Evolutionary conservation across 2,888 invertebrate species (phyloP), one percentile per base, ranked within the genome.

Genomic region (Anaspis maculata): DNA sequence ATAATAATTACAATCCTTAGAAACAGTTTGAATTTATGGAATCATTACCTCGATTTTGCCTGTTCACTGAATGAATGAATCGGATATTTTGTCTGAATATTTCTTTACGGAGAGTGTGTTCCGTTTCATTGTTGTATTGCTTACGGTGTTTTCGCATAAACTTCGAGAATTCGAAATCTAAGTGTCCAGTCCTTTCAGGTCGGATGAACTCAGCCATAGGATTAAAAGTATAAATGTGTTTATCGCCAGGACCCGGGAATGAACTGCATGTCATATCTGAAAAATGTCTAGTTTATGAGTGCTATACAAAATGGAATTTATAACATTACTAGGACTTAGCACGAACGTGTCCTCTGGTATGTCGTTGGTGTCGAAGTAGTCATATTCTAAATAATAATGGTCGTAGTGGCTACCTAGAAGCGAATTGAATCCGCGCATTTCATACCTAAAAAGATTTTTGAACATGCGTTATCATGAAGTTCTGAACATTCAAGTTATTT

Each of bases 331-430:
- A 36, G 70, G 50, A 37, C 75, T 72, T 15, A 88, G 59, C 39
- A 74, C 64, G 55, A 89, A 90, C 1, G 83, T 78, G 16, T 74
- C 72, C 25, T 77, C 71, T 39, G 77, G 75, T 23, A 84, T 83
- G 22, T 73, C 71, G 16, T 81, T 81, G 4, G 76, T 72, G 24
- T 73, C 66, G 42, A 76, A 82, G 39, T 71, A 70, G 25, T 77
- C 76, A 54, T 95, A 95, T 25, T 83, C 78, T 27, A 96, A 61
- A 59, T 84, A 87, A 57, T 96, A 96, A 62, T 94, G 92, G 64
- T 96, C 95, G 57, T 86, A 95, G 64, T 96, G 95, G 0, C 94
- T 94, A 1, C 94, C 94, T n/a, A 96, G 69, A 1, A 96, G 69
- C 0, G 82, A 77, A 62, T 96, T 94, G 64, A 76, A 95, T 1